phyloP scores from a whole-genome alignment of 2,888 invertebrate genomes.

The Nemapogon koenigi region DNA sequence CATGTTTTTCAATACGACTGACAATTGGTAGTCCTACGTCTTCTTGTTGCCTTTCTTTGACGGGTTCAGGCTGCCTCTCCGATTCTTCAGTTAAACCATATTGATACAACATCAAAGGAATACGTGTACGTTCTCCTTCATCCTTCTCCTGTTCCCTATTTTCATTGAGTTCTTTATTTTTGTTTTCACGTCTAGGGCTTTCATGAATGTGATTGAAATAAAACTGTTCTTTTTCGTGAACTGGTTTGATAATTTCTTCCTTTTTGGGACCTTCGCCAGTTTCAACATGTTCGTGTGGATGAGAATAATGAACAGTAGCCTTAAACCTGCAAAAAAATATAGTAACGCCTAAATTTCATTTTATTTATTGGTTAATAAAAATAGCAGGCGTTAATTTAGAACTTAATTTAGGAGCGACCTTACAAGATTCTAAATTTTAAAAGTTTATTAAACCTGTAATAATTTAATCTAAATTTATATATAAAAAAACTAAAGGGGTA shows the following conservation, averaged over 20 bases:
- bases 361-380: too few relatives aligned
- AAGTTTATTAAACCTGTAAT: too few relatives aligned
- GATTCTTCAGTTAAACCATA: too few relatives aligned
- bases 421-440: too few relatives aligned
- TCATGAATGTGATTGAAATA: conserved; percentile 6
- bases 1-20: too few relatives aligned
- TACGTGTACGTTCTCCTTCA: not conserved
- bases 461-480: too few relatives aligned
- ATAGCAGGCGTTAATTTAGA: too few relatives aligned
- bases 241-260: conserved; percentile 3
- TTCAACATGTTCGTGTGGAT: conserved; percentile 58
- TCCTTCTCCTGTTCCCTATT: not conserved
- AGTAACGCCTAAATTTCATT: too few relatives aligned
- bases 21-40: not conserved
- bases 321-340: conserved; percentile 57
- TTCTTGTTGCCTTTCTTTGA: not conserved
- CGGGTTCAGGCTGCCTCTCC: too few relatives aligned
- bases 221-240: conserved; percentile 3
- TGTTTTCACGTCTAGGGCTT: not conserved
- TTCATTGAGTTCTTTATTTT: not conserved
- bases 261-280: conserved; percentile 26
- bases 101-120: conserved; percentile 6
- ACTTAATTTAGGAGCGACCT: too few relatives aligned
- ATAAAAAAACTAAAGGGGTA: too few relatives aligned
- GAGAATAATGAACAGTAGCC: conserved; percentile 62